Conservation (phyloP, 1,140 invertebrate species). For the Venturia canescens region DNA sequence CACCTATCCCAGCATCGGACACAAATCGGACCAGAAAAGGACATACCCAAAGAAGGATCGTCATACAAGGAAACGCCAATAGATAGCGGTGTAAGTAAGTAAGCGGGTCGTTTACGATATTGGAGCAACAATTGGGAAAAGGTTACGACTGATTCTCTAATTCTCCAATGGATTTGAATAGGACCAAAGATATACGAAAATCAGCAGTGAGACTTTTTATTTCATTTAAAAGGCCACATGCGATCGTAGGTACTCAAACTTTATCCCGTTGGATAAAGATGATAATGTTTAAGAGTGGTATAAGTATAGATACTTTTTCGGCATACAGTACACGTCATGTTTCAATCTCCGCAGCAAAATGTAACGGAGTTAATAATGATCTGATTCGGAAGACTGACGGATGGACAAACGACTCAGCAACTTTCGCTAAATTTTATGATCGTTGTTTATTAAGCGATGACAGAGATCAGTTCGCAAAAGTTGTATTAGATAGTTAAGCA, state of each 20-base stretch:
- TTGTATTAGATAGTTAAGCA: neutral
- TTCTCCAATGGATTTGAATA: slow-evolving; percentile 24
- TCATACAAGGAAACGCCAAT: neutral
- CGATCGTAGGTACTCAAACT: neutral
- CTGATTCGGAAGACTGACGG: slow-evolving; percentile 33
- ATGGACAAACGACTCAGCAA: slow-evolving; percentile 32
- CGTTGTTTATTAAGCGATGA: slow-evolving; percentile 16
- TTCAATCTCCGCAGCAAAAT: slow-evolving; percentile 26
- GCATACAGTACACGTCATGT: slow-evolving; percentile 43
- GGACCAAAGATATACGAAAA: slow-evolving; percentile 36
- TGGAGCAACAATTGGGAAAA: neutral
- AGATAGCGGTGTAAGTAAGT: slow-evolving; percentile 20
- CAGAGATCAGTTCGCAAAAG: slow-evolving; percentile 31
- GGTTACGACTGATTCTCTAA: neutral
- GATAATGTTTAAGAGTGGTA: slow-evolving; percentile 37
- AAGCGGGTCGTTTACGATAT: slow-evolving; percentile 8
- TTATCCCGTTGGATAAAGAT: slow-evolving; percentile 40
- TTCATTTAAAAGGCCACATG: slow-evolving; percentile 44
- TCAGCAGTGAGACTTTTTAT: slow-evolving; percentile 14
- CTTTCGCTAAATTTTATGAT: slow-evolving; percentile 39
- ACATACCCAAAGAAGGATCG: slow-evolving; percentile 8
- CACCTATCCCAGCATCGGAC: neutral
- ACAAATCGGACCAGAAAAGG: slow-evolving; percentile 16
- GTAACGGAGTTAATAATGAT: slow-evolving; percentile 18
- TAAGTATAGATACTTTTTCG: slow-evolving; percentile 31